phyloP scores from a whole-genome alignment of 2,113 vertebrate genomes.

The Poecilia latipinna region DNA sequence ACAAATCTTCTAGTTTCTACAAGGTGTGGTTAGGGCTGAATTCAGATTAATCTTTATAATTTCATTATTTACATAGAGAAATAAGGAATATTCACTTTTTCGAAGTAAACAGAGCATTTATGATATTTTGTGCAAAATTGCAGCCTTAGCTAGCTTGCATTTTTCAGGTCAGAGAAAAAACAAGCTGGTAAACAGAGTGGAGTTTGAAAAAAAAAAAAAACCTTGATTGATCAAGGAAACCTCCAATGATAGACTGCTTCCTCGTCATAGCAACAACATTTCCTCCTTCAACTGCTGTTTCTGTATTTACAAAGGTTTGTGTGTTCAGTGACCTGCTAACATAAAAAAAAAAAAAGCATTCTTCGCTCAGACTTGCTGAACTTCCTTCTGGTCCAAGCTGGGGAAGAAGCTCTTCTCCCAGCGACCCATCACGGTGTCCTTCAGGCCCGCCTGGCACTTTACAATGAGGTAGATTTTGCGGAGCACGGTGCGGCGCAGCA shows the following conservation, averaged over 20 bases:
- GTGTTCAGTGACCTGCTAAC: slow-evolving; percentile 9
- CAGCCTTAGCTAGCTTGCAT: slow-evolving; percentile 54
- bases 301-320: too few relatives aligned
- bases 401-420: slow-evolving; percentile 85
- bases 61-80: slow-evolving; percentile 6
- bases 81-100: slow-evolving; percentile 41
- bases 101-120: slow-evolving; percentile 32
- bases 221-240: not conserved
- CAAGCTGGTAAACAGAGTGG: not conserved
- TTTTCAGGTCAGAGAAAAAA: slow-evolving; percentile 18
- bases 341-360: not conserved
- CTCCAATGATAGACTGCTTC: not conserved
- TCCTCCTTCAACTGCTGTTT: not conserved
- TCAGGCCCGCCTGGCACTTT: slow-evolving; percentile 71
- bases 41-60: not conserved
- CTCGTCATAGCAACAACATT: not conserved
- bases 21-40: slow-evolving; percentile 2
- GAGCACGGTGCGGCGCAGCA: slow-evolving; percentile 87
- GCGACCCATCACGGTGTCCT: slow-evolving; percentile 68
- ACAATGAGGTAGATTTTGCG: slow-evolving; percentile 83
- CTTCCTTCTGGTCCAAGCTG: slow-evolving; percentile 81
- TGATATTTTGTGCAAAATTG: slow-evolving; percentile 63
- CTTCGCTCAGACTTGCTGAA: slow-evolving; percentile 73
- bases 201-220: slow-evolving; percentile 21
- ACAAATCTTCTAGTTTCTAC: not conserved